Conservation (phyloP, 2,113 vertebrate genomes). For the Calyptommatus sinebrachiatus region DNA sequence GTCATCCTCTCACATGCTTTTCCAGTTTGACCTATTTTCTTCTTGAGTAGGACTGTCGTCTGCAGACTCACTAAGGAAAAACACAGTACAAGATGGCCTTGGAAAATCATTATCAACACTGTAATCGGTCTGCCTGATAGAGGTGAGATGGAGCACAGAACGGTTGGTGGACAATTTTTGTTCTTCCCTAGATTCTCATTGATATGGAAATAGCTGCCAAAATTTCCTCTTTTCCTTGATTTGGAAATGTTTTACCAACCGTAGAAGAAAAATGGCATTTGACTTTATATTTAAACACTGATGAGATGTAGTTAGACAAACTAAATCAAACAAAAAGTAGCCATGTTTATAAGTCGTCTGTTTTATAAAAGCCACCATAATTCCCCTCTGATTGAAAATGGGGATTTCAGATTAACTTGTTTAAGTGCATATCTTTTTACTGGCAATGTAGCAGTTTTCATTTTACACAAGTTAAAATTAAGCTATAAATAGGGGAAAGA, state of each 20-base stretch:
- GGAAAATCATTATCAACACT: constrained; percentile 53
- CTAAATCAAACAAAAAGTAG: constrained; percentile 34
- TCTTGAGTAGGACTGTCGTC: constrained; percentile 50
- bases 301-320: constrained; percentile 30
- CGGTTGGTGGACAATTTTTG: constrained; percentile 11
- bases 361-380: constrained; percentile 37
- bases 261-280: constrained; percentile 32
- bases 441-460: constrained; percentile 48
- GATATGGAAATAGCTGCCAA: constrained; percentile 31
- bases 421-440: constrained; percentile 21
- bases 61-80: constrained; percentile 50
- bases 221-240: constrained; percentile 30
- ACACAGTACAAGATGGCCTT: constrained; percentile 41
- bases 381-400: constrained; percentile 49
- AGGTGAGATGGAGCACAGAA: constrained; percentile 44
- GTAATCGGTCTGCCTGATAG: constrained; percentile 53
- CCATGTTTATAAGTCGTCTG: constrained; percentile 33
- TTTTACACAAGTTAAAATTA: constrained; percentile 46
- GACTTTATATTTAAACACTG: constrained; percentile 43
- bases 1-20: constrained; percentile 32
- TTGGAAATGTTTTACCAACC: constrained; percentile 39
- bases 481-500: constrained; percentile 28
- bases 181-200: constrained; percentile 28
- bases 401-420: constrained; percentile 37
- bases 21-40: constrained; percentile 56